Evolutionary conservation across 2,797 vertebrate species (phyloP).

Genomic region (Australoheros facetus): DNA sequence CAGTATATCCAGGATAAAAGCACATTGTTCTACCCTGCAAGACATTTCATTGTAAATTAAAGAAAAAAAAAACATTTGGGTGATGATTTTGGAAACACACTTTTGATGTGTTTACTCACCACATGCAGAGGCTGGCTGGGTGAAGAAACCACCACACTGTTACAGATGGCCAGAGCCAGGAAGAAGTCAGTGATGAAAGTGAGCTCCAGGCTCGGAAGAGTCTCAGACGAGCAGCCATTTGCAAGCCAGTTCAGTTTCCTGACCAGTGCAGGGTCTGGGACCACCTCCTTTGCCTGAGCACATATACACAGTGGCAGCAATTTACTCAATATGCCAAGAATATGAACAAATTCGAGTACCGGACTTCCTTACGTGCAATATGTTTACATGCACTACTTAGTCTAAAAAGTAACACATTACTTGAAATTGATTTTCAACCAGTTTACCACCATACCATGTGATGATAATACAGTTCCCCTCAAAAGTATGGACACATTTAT

Average conservation of each 20-base stretch:
- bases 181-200: slow-evolving; percentile 91
- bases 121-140: slow-evolving; percentile 82
- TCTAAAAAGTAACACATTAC: too few species aligned
- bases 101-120: slow-evolving; percentile 69
- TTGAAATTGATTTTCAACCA: too few species aligned
- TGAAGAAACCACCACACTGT: slow-evolving; percentile 94
- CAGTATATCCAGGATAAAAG: neutral
- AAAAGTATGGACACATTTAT: too few species aligned
- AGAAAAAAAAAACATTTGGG: too few species aligned
- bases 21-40: neutral
- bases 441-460: too few species aligned
- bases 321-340: neutral
- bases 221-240: slow-evolving; percentile 20
- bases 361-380: neutral
- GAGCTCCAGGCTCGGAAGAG: slow-evolving; percentile 74
- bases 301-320: slow-evolving; percentile 13
- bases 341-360: neutral
- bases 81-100: neutral
- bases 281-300: slow-evolving; percentile 88
- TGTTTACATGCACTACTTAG: neutral
- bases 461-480: too few species aligned
- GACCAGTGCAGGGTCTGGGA: slow-evolving; percentile 87
- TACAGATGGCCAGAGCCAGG: slow-evolving; percentile 91
- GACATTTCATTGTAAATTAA: neutral
- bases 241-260: slow-evolving; percentile 83